phyloP scores from a whole-genome alignment of 2,797 vertebrate species.

The Lacerta agilis region DNA sequence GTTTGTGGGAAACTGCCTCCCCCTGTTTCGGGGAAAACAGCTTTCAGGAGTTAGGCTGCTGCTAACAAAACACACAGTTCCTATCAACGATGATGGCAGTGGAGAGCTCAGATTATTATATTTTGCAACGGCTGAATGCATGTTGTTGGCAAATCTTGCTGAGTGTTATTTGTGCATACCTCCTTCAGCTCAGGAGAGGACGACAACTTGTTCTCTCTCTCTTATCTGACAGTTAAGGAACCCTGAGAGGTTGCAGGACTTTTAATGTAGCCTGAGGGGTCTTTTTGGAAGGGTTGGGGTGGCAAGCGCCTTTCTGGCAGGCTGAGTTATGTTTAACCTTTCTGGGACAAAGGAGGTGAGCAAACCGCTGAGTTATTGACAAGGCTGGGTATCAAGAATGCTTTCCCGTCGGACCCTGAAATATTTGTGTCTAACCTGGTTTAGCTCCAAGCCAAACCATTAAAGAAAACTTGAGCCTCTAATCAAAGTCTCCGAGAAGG shows the following conservation, averaged over 20 bases:
- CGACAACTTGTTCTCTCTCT: constrained; percentile 18
- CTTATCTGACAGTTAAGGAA: constrained; percentile 7
- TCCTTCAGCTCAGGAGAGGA: constrained; percentile 14
- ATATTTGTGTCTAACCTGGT: background rate
- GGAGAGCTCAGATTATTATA: background rate
- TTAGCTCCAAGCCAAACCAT: constrained; percentile 40
- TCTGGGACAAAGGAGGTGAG: constrained; percentile 8
- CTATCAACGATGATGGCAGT: constrained; percentile 15
- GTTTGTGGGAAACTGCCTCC: constrained; percentile 38
- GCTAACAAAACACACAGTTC: constrained; percentile 49
- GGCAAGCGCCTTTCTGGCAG: constrained; percentile 6
- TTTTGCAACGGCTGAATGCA: constrained; percentile 10
- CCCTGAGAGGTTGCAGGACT: constrained; percentile 21
- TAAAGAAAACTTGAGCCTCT: constrained; percentile 1
- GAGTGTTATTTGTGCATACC: constrained; percentile 25
- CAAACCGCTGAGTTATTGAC: constrained; percentile 13
- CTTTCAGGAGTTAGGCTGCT: constrained; percentile 15
- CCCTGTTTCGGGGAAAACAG: constrained; percentile 40
- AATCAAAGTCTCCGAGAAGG: constrained; percentile 27
- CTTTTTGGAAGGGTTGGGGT: background rate
- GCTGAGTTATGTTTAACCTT: constrained; percentile 29
- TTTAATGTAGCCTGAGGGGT: background rate
- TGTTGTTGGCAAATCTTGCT: constrained; percentile 26
- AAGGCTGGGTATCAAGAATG: background rate
- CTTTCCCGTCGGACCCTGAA: fast-evolving